Evolutionary conservation across 1,140 invertebrate genomes (phyloP).

Genomic region (Pachypeltis micranthus): DNA sequence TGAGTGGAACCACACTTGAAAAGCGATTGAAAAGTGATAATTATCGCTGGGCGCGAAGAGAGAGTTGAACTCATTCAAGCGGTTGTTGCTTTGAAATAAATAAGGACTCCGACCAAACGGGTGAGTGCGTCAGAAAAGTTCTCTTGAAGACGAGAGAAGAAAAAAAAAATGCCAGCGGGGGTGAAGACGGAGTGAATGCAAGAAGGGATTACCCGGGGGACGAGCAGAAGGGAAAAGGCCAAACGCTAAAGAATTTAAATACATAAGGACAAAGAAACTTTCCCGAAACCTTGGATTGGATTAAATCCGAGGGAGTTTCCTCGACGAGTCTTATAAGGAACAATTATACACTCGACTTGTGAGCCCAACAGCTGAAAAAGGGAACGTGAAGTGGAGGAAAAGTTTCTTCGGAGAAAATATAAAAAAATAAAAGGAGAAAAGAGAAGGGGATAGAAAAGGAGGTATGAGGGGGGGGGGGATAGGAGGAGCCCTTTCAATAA

Average conservation of each 20-base stretch:
- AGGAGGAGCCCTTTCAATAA: too few relatives aligned
- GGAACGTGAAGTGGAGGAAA: too few relatives aligned
- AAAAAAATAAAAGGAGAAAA: not conserved
- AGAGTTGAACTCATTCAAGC: too few relatives aligned
- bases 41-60: too few relatives aligned
- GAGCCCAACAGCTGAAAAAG: not conserved
- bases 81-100: too few relatives aligned
- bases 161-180: slow-evolving; percentile 4
- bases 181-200: not conserved
- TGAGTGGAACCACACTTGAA: too few relatives aligned
- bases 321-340: slow-evolving; percentile 12
- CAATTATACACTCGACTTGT: slow-evolving; percentile 17
- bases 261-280: slow-evolving; percentile 9
- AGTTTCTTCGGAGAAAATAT: not conserved
- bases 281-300: slow-evolving; percentile 5
- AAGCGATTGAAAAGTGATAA: too few relatives aligned
- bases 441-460: not conserved
- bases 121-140: too few relatives aligned
- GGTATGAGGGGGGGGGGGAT: not conserved
- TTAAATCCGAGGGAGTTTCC: not conserved
- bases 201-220: slow-evolving; percentile 5
- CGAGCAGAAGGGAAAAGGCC: not conserved
- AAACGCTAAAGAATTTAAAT: slow-evolving; percentile 11
- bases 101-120: too few relatives aligned
- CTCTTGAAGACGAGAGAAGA: not conserved